A percentile compares a stretch with the other conserved stretches of the same genome.
Evolutionary conservation across 2,797 vertebrate genomes (phyloP).

Genomic region (Zalophus californianus): DNA sequence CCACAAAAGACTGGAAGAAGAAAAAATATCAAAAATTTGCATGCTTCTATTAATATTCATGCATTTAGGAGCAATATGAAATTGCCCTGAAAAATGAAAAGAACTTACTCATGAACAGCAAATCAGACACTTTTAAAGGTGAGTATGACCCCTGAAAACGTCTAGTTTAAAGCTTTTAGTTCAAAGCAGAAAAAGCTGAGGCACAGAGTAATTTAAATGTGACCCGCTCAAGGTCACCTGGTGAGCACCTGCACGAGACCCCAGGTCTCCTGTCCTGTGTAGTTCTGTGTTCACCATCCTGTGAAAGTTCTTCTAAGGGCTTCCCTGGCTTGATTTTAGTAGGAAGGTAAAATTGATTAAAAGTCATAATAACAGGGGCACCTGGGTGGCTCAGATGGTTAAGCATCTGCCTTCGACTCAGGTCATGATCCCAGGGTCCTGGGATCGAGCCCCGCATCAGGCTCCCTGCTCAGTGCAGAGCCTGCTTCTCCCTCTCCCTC

Average conservation of each 20-base stretch:
- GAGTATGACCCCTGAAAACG: not conserved
- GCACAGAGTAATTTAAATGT: not conserved
- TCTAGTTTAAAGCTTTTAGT: not conserved
- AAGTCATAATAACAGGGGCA: not conserved
- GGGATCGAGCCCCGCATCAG: too few relatives aligned
- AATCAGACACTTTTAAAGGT: not conserved
- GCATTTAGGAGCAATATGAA: not conserved
- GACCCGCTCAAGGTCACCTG: not conserved
- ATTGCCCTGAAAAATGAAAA: not conserved
- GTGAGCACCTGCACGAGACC: not conserved
- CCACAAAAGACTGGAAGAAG: not conserved
- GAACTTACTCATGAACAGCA: not conserved
- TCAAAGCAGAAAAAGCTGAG: not conserved
- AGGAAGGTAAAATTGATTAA: not conserved
- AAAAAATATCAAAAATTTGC: not conserved
- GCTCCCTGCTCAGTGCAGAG: too few relatives aligned
- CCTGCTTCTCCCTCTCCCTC: too few relatives aligned
- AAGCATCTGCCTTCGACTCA: too few relatives aligned
- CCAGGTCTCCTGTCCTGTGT: not conserved
- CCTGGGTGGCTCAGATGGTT: too few relatives aligned
- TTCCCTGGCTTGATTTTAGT: not conserved
- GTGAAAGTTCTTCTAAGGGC: not conserved
- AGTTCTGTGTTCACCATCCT: not conserved
- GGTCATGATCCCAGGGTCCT: too few relatives aligned
- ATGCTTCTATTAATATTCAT: not conserved